Evolutionary conservation across 2,888 invertebrate genomes (phyloP).

Genomic region (Eurytoma californica): DNA sequence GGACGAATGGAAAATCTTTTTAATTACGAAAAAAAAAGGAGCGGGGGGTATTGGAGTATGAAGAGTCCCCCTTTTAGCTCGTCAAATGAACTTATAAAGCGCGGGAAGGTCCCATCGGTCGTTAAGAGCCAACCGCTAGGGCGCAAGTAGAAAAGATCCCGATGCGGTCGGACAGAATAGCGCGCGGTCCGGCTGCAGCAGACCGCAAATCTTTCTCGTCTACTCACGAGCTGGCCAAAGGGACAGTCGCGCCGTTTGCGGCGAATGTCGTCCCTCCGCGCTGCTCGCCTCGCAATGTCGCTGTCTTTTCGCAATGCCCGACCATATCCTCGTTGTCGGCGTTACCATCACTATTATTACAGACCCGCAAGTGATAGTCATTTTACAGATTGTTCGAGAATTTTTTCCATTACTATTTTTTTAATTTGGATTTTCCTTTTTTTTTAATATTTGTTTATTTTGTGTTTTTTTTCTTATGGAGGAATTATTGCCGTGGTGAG

Average conservation of each 20-base stretch:
- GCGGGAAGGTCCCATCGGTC: background rate
- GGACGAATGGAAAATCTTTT: too few relatives aligned
- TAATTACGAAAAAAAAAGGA: too few relatives aligned
- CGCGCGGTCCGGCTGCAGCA: background rate
- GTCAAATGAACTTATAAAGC: background rate
- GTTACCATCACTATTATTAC: too few relatives aligned
- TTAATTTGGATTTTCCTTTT: too few relatives aligned
- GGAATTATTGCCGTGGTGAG: too few relatives aligned
- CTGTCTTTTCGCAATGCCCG: background rate
- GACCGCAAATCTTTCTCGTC: slow-evolving; percentile 24
- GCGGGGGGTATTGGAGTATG: too few relatives aligned
- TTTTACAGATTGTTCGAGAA: too few relatives aligned
- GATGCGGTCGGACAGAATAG: background rate
- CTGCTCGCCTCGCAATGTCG: background rate
- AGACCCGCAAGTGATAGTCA: too few relatives aligned
- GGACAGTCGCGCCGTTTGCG: background rate
- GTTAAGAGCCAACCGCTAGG: background rate
- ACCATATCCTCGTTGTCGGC: too few relatives aligned
- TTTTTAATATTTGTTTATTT: too few relatives aligned
- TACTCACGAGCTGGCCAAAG: background rate
- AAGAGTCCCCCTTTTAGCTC: background rate
- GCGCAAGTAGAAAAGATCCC: slow-evolving; percentile 23
- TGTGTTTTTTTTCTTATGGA: too few relatives aligned
- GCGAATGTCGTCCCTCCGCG: background rate
- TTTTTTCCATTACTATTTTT: too few relatives aligned